Evolutionary conservation across 2,797 vertebrate genomes (phyloP), one percentile per base, ranked within the genome.

Genomic region (Thripadectes ignobilis): DNA sequence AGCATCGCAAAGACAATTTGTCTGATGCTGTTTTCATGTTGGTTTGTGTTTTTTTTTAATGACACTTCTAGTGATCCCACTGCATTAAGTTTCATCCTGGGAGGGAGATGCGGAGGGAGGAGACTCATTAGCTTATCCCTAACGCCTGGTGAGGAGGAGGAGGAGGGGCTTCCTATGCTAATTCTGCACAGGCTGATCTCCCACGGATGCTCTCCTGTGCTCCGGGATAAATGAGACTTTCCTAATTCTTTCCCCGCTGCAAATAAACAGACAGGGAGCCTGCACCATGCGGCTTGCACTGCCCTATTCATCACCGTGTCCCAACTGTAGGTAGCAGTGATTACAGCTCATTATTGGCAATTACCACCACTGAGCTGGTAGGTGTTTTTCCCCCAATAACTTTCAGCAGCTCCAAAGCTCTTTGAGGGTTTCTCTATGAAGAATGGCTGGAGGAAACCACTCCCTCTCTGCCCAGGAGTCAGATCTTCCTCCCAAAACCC

Each of bases 341-440:
- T 95, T 95, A 95, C 91, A 92, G 76, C 93, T 96, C 93, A 86
- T 96, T 93, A 96, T 66, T 34, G 38, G 61, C 74, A 88, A 69
- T 87, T 81, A 81, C 82, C 43, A 14, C 75, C 8, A 2, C 62
- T 2, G 36, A 39, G 93, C 71, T 77, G 13, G 24, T 10, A 84
- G 76, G 63, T 91, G 51, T 77, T 54, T 84, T 82, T 88, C 57
- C 86, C 91, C 79, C 89, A 69, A 45, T 81, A 89, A 92, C 66
- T 65, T 77, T 34, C 24, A 71, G 32, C 14, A 18, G 58, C 66
- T 77, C 77, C 63, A 72, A 76, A 89, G 39, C 41, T 84, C 66
- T 85, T 84, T n/a, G 52, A 95, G 71, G 62, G 51, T 13, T 91
- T 86, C 66, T 59, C 58, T 41, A n/a, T 8, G 39, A 57, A 39